Evolutionary conservation across 2,888 invertebrate genomes (phyloP).

Genomic region (Eucriotettix oculatus): DNA sequence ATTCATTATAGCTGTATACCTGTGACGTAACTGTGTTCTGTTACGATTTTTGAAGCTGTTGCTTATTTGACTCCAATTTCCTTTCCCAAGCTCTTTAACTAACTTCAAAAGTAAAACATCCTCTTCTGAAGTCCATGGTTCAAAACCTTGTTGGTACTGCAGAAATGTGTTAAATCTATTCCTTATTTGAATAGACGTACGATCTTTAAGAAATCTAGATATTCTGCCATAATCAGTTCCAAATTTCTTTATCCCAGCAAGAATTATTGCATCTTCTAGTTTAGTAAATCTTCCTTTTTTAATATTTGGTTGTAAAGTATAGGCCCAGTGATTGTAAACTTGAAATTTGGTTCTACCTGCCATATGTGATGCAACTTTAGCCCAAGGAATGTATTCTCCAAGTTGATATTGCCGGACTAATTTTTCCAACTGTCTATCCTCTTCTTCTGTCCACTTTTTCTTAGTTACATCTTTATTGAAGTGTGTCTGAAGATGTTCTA

Average conservation of each 20-base stretch:
- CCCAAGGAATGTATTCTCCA: conserved; percentile 58
- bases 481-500: conserved; percentile 40
- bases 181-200: conserved; percentile 43
- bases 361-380: conserved; percentile 44
- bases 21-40: not conserved
- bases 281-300: conserved; percentile 44
- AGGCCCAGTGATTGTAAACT: conserved; percentile 41
- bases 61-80: not conserved
- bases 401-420: conserved; percentile 44
- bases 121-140: not conserved
- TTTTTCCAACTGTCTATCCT: conserved; percentile 45
- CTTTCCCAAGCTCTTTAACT: not conserved
- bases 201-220: conserved; percentile 40
- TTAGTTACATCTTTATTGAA: conserved; percentile 15
- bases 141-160: conserved; percentile 6
- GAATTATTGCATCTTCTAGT: conserved; percentile 47
- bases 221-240: conserved; percentile 40
- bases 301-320: conserved; percentile 27
- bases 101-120: not conserved
- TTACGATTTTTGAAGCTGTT: not conserved
- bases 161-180: conserved; percentile 37
- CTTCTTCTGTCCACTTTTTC: conserved; percentile 44
- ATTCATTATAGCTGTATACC: not conserved
- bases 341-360: conserved; percentile 45
- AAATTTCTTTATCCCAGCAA: conserved; percentile 41